Conservation (phyloP, 2,888 invertebrate genomes). For the Azorinus chamasolen region DNA sequence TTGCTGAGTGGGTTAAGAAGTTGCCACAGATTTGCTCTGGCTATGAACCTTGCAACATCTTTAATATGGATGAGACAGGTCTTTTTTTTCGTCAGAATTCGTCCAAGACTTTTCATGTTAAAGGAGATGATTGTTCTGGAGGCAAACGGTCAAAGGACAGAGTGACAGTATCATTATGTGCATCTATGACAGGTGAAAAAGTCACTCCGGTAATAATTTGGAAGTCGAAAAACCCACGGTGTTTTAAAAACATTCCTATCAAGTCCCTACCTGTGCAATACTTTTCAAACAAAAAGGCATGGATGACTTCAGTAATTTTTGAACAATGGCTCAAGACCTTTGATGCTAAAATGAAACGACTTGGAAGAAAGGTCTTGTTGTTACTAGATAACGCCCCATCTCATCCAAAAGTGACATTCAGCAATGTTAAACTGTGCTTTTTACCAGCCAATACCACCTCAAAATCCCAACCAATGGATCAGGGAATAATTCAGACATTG, state of each 20-base stretch:
- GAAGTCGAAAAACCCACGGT: conserved; percentile 48
- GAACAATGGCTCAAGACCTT: conserved; percentile 28
- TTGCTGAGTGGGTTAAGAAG: conserved; percentile 32
- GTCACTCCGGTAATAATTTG: conserved; percentile 48
- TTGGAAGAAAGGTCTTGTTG: conserved; percentile 19
- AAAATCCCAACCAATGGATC: conserved; percentile 23
- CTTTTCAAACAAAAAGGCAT: conserved; percentile 38
- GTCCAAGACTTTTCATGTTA: conserved; percentile 30
- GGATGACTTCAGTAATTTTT: conserved; percentile 40
- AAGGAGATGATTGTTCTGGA: conserved; percentile 47
- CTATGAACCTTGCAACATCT: conserved; percentile 43
- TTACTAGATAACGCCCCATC: conserved; percentile 29
- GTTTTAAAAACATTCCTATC: conserved; percentile 26
- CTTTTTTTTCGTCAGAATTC: conserved; percentile 44
- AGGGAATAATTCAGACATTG: conserved; percentile 35
- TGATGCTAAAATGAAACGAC: conserved; percentile 15
- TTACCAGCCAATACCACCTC: conserved; percentile 32
- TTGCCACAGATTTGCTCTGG: conserved; percentile 16
- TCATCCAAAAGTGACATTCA: conserved; percentile 8
- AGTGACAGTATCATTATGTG: conserved; percentile 42
- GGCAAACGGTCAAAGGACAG: conserved; percentile 57
- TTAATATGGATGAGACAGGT: conserved; percentile 62
- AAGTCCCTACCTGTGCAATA: conserved; percentile 25
- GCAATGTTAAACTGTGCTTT: conserved; percentile 17
- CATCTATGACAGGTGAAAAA: conserved; percentile 48